Evolutionary conservation across 2,888 invertebrate species (phyloP).

Genomic region (Xestia ashworthii): DNA sequence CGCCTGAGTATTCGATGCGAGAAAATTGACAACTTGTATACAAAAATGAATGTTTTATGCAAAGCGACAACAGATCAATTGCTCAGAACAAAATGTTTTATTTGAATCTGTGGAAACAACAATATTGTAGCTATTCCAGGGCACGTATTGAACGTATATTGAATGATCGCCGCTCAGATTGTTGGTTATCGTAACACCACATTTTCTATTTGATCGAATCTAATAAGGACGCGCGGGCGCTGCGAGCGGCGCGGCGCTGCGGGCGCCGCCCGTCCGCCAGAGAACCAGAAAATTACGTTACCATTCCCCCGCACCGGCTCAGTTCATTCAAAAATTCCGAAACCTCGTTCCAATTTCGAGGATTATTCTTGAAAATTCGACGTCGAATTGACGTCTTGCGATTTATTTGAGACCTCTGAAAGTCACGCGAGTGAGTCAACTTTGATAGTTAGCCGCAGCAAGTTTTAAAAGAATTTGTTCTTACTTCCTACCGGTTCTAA

Average conservation of each 20-base stretch:
- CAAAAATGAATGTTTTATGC: background rate
- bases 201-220: conserved; percentile 85
- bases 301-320: conserved; percentile 73
- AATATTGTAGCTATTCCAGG: conserved; percentile 54
- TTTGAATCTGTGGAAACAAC: conserved; percentile 50
- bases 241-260: conserved; percentile 42
- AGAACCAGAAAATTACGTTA: conserved; percentile 85
- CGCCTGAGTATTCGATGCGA: conserved; percentile 61
- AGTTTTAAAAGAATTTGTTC: conserved; percentile 55
- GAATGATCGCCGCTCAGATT: conserved; percentile 78
- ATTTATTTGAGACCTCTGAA: conserved; percentile 66
- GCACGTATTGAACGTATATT: conserved; percentile 69
- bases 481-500: conserved; percentile 16
- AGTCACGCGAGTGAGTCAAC: conserved; percentile 57
- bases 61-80: conserved; percentile 2
- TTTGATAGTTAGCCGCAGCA: conserved; percentile 64
- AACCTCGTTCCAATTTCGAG: conserved; percentile 78
- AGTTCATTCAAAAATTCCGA: conserved; percentile 79
- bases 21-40: background rate
- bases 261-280: conserved; percentile 67
- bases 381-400: conserved; percentile 74
- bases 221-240: conserved; percentile 73
- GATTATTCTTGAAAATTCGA: conserved; percentile 80
- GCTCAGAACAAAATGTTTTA: conserved; percentile 19
- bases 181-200: conserved; percentile 78